Base-by-base conservation (phyloP, 2,797 vertebrate species). In the Helarctos malayanus region DNA sequence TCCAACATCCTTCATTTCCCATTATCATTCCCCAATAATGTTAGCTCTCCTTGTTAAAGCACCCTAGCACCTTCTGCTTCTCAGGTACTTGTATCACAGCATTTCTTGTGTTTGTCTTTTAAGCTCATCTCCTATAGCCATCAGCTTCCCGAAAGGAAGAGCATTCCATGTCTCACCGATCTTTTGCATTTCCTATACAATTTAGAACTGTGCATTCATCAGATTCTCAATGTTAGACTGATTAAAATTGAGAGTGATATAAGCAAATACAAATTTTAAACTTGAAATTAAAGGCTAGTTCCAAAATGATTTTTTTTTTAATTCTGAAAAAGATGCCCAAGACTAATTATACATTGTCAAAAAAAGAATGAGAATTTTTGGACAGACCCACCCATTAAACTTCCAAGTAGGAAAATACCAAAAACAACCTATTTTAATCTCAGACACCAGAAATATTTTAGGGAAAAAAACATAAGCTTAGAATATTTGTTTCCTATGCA, bases 251-350 rank as follows among this genome's bases (percentile, higher is more conserved):
- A 94, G 54, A 91, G 2, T 71, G 35, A 81, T 57, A 71, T 52
- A 81, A 75, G 29, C 23, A 96, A 89, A 95, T 69, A 57, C 3
- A 89, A 95, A 56, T 38, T 89, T 85, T 88, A 87, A 90, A 75
- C 3, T 59, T 89, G 38, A 89, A 95, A 85, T 91, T 63, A 65
- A 71, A 59, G 49, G 23, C 15, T 65, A 73, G 23, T 86, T 65
- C 29, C 18, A 80, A 85, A 80, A 65, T 59, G 7, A 41, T 83
- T 59, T 71, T 91, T 68, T 91, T 91, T 89, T 52, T 47, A 16
- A 76, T 81, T 49, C 52, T 89, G 29, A 76, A 91, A 81, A 73
- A 85, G 52, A 96, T 29, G 25, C 81, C 81, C 45, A 87, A 93
- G 38, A 93, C 52, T 82, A 92, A 85, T 96, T 85, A 80, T 38